Evolutionary conservation across 2,888 invertebrate genomes (phyloP), one percentile per base, ranked within the genome.

Genomic region (Troides oblongomaculatus): DNA sequence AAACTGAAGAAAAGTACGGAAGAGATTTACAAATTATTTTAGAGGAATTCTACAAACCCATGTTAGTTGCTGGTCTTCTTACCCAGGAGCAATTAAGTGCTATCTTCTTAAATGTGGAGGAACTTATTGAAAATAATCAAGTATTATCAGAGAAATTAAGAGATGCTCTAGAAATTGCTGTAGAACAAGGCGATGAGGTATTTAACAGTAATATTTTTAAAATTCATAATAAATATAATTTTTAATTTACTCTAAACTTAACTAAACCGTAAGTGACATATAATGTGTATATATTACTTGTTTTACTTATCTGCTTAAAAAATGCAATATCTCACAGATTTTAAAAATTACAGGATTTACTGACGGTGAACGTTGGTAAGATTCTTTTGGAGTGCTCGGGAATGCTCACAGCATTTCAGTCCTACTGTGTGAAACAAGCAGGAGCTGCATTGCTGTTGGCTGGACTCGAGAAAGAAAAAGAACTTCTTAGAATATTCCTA

Each of bases 1-100:
- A 99, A 89, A 99, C 99, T 2, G 99, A 99, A 89, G 96, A 98
- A 82, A 99, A 98, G 82, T 99, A 99, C 83, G 98, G 98, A 25
- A 94, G 98, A 67, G 99, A 99, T 87, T 92, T 99, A 78, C 96
- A 97, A 84, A 98, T 99, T 70, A 96, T 99, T 77, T 93, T 97
- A 77, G 98, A 98, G 85, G 98, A 98, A 86, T 97, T 98, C 85
- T 97, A 97, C 84, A 96, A 96, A 80, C 98, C 98, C 0, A 98
- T 99, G 97, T 93, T 97, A 78, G 97, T 97, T 56, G 98, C 98
- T 69, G 98, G 98, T 65, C 93, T 98, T 67, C 93, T 98, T 46
- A 97, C 95, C n/a, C 96, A 96, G 76, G 98, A 98, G 79, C 98
- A 99, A 89, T 93, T 99, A 71, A 95, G 96, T 76, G 96, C 97